Conservation (phyloP, 2,888 invertebrate genomes). For the Teinopalpus imperialis region DNA sequence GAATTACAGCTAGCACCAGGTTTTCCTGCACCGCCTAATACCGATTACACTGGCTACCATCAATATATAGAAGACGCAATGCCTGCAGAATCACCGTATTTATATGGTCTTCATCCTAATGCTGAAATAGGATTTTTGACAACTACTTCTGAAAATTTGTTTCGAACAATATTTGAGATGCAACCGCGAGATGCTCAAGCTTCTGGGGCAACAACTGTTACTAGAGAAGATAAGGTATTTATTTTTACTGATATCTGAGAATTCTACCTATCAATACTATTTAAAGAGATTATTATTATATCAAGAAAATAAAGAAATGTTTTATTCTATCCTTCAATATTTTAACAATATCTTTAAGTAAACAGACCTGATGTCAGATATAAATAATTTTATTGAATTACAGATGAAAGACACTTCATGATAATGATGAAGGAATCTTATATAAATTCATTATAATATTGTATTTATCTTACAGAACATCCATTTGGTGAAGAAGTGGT, state of each 20-base stretch:
- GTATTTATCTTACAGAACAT: slow-evolving; percentile 87
- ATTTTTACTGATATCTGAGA: no score
- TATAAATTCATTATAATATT: no score
- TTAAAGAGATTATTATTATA: no score
- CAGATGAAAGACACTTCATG: no score
- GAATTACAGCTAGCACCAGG: slow-evolving; percentile 95
- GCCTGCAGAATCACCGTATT: slow-evolving; percentile 95
- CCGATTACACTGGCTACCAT: slow-evolving; percentile 96
- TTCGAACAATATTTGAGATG: slow-evolving; percentile 97
- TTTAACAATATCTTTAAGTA: no score
- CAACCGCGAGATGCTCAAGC: slow-evolving; percentile 96
- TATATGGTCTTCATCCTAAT: slow-evolving; percentile 97
- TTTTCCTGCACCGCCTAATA: slow-evolving; percentile 96
- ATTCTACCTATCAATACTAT: no score
- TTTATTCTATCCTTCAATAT: no score
- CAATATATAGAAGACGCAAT: slow-evolving; percentile 95
- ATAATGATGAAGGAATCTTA: no score
- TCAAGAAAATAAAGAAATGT: no score
- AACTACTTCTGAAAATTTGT: slow-evolving; percentile 95
- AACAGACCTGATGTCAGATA: no score
- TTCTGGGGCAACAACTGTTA: slow-evolving; percentile 92
- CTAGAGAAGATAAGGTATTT: slow-evolving; percentile 97
- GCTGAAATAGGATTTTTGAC: slow-evolving; percentile 98
- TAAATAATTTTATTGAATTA: no score
- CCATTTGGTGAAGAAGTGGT: slow-evolving; percentile 97